Evolutionary conservation across 2,113 vertebrate species (phyloP).

Genomic region (Speoplatyrhinus poulsoni): DNA sequence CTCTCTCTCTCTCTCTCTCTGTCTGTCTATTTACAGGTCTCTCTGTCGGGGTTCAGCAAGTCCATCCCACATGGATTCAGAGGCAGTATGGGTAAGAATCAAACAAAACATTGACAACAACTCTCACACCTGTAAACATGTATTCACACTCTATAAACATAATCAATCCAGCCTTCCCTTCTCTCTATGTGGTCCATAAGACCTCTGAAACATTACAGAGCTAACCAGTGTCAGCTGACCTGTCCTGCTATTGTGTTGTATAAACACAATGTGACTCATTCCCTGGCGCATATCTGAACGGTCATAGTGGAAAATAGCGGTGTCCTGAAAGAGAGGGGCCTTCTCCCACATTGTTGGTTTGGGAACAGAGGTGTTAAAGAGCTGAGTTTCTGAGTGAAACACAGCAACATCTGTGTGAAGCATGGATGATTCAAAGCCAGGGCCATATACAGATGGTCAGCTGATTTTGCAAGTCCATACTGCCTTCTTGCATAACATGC

Average conservation of each 20-base stretch:
- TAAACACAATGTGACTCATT: constrained; percentile 20
- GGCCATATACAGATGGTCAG: neutral
- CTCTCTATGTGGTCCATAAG: too few relatives aligned
- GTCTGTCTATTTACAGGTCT: constrained; percentile 77
- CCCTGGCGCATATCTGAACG: neutral
- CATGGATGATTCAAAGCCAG: constrained; percentile 40
- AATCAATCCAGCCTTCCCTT: too few relatives aligned
- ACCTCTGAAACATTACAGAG: too few relatives aligned
- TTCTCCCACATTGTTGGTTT: too few relatives aligned
- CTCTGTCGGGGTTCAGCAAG: constrained; percentile 88
- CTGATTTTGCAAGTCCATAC: constrained; percentile 6
- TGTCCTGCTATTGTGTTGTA: constrained; percentile 3
- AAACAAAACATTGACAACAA: constrained; percentile 43
- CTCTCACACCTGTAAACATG: constrained; percentile 43
- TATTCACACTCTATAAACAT: constrained; percentile 22
- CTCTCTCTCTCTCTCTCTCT: neutral
- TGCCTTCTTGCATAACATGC: neutral
- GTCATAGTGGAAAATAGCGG: neutral
- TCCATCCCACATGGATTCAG: constrained; percentile 91
- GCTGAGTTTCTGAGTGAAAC: constrained; percentile 4
- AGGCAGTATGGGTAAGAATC: constrained; percentile 91
- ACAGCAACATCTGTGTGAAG: constrained; percentile 29
- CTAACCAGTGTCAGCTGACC: neutral
- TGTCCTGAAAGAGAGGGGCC: neutral
- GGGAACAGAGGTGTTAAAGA: too few relatives aligned